Evolutionary conservation across 2,113 vertebrate genomes (phyloP), one percentile per base, ranked within the genome.

Genomic region (Carassius gibelio): DNA sequence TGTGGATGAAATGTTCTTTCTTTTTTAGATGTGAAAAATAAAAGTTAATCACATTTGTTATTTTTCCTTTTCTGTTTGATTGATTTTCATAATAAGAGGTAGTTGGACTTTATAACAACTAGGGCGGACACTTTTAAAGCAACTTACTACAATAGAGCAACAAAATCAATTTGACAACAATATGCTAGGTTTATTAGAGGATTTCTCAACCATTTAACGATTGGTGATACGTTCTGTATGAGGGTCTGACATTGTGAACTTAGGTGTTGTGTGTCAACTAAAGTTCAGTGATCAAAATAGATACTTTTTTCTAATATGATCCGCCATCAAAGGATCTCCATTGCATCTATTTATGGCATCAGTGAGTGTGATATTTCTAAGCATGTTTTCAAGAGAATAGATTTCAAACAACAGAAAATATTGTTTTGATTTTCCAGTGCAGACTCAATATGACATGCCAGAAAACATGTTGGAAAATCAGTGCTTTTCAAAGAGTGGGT

Each of bases 381-480:
- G 26, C 26, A 26, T 26, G 26, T 26, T 26, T 26, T 26, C 26
- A 26, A 26, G 26, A 26, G 26, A 26, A 26, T 26, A 26, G 26
- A 26, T 26, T 26, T 26, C 26, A 26, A 26, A 26, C 26, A 26
- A 26, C 26, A 26, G 26, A 26, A 26, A 26, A 26, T 0, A 26
- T 26, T 26, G 26, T 26, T 26, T 26, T 26, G 26, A 26, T 26
- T 26, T 26, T 62, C 26, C 34, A 34, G 50, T 30, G 26, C 26
- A 34, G 38, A 48, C 26, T 82, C 13, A 72, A 75, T 75, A 30
- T 48, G 82, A 80, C 9, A 17, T 72, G 38, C n/a, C 42, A 52
- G 10, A 88, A 85, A 71, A 83, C 55, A 57, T 26, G 57, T 34
- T 79, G 26, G 23, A 72, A 83, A 85, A 66, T 84, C 21, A 45